Evolutionary conservation across 2,797 vertebrate genomes (phyloP).

Genomic region (Lagodon rhomboides): DNA sequence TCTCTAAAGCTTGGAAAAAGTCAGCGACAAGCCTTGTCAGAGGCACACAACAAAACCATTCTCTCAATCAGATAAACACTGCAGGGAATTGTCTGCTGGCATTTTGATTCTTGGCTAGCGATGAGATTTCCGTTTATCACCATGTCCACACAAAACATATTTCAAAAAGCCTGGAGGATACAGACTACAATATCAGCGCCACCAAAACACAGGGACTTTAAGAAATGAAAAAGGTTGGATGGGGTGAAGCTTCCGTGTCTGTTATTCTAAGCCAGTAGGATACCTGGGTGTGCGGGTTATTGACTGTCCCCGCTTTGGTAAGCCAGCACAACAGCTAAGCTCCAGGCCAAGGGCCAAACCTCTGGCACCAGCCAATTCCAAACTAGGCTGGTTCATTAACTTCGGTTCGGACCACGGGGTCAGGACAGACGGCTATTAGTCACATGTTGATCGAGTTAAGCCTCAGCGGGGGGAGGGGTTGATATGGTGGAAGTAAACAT

Average conservation of each 20-base stretch:
- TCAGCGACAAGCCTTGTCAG: neutral
- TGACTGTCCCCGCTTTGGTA: conserved; percentile 47
- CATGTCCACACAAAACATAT: neutral
- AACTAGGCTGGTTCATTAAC: conserved; percentile 65
- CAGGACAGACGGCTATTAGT: conserved; percentile 39
- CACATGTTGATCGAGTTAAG: conserved; percentile 42
- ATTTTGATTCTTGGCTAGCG: neutral
- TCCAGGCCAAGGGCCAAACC: conserved; percentile 41
- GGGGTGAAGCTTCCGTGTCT: neutral
- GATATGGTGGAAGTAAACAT: neutral
- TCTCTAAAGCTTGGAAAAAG: neutral
- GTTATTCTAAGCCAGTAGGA: conserved; percentile 24
- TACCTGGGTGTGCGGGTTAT: conserved; percentile 36
- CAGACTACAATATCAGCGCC: conserved; percentile 1
- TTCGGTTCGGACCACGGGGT: conserved; percentile 29
- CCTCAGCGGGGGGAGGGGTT: neutral
- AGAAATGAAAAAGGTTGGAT: conserved; percentile 14
- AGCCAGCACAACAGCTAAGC: conserved; percentile 34
- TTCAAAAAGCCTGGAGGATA: conserved; percentile 15
- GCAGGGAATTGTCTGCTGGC: neutral
- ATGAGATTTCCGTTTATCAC: conserved; percentile 5
- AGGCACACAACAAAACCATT: neutral
- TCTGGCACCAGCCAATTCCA: conserved; percentile 51
- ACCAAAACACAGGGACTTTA: neutral
- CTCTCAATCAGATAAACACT: conserved; percentile 1